phyloP scores from a whole-genome alignment of 2,797 vertebrate species.

The Petrocephalus schoutedeni region DNA sequence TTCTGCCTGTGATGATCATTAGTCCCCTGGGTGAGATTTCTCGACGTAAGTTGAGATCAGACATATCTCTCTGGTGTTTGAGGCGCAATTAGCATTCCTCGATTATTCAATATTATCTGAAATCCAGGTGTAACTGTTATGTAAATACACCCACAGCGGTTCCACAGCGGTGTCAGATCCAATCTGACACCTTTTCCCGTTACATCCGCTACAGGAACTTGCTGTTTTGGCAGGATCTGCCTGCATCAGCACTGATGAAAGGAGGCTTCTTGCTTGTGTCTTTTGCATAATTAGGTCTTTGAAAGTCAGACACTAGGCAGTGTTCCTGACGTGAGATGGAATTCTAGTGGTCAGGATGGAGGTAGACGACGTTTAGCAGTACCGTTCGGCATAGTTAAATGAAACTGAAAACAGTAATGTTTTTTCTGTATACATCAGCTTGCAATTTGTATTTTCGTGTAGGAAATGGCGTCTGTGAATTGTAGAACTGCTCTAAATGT shows the following conservation, averaged over 20 bases:
- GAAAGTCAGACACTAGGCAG: not conserved
- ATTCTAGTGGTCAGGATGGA: not conserved
- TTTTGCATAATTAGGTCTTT: not conserved
- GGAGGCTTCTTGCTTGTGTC: not conserved
- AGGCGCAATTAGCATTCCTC: not conserved
- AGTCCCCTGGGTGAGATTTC: not conserved
- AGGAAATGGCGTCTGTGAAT: not conserved
- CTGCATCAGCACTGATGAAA: not conserved
- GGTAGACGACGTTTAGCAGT: not conserved
- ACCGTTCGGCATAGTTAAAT: not conserved
- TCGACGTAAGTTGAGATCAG: not conserved
- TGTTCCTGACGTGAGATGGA: not conserved
- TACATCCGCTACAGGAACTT: not conserved
- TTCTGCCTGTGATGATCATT: not conserved
- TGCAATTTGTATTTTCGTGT: not conserved
- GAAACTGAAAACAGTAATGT: not conserved
- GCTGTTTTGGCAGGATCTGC: not conserved
- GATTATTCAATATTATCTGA: not conserved
- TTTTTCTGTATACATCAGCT: not conserved
- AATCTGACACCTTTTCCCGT: not conserved
- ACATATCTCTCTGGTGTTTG: not conserved
- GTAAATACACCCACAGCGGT: not conserved
- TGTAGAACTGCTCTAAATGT: not conserved
- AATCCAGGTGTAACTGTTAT: not conserved
- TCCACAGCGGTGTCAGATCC: not conserved